Evolutionary conservation across 37 sponge, comb jelly and placozoan genomes (phyloP).

Genomic region (Beroe forskalii): DNA sequence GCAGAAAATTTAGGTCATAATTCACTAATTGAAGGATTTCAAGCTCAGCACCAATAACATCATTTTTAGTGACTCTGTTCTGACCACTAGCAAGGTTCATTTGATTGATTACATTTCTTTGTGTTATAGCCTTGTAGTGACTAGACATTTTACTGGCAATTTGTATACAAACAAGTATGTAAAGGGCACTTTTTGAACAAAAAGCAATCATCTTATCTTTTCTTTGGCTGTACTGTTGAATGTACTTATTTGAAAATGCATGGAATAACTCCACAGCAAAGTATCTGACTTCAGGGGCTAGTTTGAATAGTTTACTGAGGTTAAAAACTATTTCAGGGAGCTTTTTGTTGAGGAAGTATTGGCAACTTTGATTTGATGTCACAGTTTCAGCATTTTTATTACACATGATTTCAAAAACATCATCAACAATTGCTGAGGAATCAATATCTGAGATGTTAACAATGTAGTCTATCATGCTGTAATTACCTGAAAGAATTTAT

Average conservation of each 20-base stretch:
- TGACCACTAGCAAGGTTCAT: background rate
- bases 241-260: slow-evolving; percentile 8
- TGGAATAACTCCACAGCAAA: slow-evolving; percentile 53
- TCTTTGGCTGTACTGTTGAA: background rate
- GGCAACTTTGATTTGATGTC: background rate
- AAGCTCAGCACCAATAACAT: slow-evolving; percentile 8
- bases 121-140: slow-evolving; percentile 49
- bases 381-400: background rate
- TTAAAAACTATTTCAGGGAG: slow-evolving; percentile 16
- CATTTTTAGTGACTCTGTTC: background rate
- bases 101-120: slow-evolving; percentile 9
- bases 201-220: slow-evolving; percentile 34
- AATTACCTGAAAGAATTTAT: too few species aligned
- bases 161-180: slow-evolving; percentile 19
- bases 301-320: slow-evolving; percentile 3
- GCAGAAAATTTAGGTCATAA: slow-evolving; percentile 25
- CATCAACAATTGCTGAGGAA: background rate
- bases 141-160: slow-evolving; percentile 64
- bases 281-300: slow-evolving; percentile 17
- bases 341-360: slow-evolving; percentile 1
- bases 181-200: slow-evolving; percentile 46
- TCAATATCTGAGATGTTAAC: slow-evolving; percentile 43
- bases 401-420: slow-evolving; percentile 17
- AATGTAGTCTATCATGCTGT: slow-evolving; percentile 36
- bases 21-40: slow-evolving; percentile 34